Evolutionary conservation across 2,797 vertebrate genomes (phyloP).

Genomic region (Hoplostethus mediterraneus): DNA sequence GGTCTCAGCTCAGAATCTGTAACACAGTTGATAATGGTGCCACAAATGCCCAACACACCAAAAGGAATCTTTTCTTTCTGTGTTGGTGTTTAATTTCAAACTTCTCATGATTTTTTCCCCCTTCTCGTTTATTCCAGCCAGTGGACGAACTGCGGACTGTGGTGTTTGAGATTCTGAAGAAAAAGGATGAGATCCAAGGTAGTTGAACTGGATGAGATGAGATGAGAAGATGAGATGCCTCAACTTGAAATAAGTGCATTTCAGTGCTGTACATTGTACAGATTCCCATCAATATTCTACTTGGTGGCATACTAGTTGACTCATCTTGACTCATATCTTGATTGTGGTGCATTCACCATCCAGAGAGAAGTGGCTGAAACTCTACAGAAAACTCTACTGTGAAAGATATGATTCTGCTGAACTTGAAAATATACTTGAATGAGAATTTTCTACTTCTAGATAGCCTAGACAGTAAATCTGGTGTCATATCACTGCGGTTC

Average conservation of each 20-base stretch:
- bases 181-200: slow-evolving; percentile 77
- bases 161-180: slow-evolving; percentile 89
- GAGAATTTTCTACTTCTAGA: too few species aligned
- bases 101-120: neutral
- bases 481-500: too few species aligned
- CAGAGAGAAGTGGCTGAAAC: too few species aligned
- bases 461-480: too few species aligned
- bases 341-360: too few species aligned
- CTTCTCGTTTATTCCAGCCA: slow-evolving; percentile 78
- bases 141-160: slow-evolving; percentile 87
- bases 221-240: neutral
- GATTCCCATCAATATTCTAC: neutral
- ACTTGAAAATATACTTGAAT: too few species aligned
- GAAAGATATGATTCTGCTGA: too few species aligned
- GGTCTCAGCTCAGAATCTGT: too few species aligned
- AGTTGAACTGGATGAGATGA: neutral
- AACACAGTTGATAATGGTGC: too few species aligned
- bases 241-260: neutral
- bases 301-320: neutral
- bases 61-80: neutral
- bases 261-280: neutral
- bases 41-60: neutral
- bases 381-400: too few species aligned
- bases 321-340: too few species aligned
- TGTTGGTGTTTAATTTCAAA: neutral